A percentile compares a stretch with the other conserved stretches of the same genome.
phyloP scores from a whole-genome alignment of 2,888 invertebrate genomes.

The Geotrupes spiniger region DNA sequence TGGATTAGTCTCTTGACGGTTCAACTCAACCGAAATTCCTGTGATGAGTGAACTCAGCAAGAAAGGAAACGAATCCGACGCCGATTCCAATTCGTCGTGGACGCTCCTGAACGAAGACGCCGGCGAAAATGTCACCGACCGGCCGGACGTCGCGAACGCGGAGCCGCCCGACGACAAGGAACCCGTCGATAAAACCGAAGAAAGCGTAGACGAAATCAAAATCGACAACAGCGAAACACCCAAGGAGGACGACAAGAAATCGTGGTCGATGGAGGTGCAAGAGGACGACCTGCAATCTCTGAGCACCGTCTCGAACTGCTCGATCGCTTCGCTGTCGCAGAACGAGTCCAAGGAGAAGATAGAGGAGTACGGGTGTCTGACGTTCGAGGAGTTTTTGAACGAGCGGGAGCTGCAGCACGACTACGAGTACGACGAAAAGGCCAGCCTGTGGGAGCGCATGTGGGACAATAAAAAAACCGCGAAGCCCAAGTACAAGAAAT shows the following conservation, averaged over 20 bases:
- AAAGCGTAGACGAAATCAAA: neutral
- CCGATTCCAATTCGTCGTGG: constrained; percentile 41
- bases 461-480: constrained; percentile 8
- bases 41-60: constrained; percentile 26
- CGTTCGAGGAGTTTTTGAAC: constrained; percentile 32
- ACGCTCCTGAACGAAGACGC: constrained; percentile 32
- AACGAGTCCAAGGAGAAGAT: constrained; percentile 6
- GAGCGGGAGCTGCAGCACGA: constrained; percentile 29
- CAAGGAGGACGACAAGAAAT: neutral
- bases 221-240: neutral
- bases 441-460: constrained; percentile 17
- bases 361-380: constrained; percentile 27
- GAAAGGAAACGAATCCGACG: constrained; percentile 35
- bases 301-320: constrained; percentile 8
- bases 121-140: neutral
- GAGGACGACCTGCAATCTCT: constrained; percentile 15
- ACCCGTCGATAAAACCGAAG: neutral
- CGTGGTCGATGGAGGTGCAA: too few species aligned
- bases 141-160: neutral
- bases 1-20: constrained; percentile 17
- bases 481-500: constrained; percentile 24
- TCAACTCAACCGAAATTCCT: constrained; percentile 21
- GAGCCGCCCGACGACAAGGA: constrained; percentile 1
- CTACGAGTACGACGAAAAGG: constrained; percentile 24
- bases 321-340: constrained; percentile 3